phyloP scores from a whole-genome alignment of 2,113 vertebrate species.

The Forbesichthys papilliferus region DNA sequence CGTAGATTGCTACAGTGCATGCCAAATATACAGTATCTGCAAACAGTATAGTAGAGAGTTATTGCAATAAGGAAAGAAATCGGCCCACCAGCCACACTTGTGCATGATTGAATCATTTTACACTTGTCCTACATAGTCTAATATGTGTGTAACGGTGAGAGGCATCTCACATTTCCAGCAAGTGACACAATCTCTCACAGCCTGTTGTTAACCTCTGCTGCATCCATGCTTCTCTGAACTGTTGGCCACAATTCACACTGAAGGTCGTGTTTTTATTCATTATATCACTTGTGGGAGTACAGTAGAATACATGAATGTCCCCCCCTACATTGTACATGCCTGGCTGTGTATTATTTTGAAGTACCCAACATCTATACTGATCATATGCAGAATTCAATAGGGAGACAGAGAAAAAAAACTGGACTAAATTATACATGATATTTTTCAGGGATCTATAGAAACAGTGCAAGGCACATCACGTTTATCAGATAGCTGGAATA shows the following conservation, averaged over 20 bases:
- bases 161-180: slow-evolving; percentile 35
- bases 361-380: no score
- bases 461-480: not conserved
- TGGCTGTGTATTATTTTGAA: no score
- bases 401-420: not conserved
- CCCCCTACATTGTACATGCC: no score
- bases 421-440: not conserved
- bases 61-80: not conserved
- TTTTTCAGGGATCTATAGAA: slow-evolving; percentile 23
- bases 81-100: not conserved
- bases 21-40: not conserved
- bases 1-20: not conserved
- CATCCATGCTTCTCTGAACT: slow-evolving; percentile 17
- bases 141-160: slow-evolving; percentile 10
- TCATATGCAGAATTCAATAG: no score
- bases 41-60: not conserved
- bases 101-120: not conserved
- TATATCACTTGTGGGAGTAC: no score
- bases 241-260: no score
- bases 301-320: no score
- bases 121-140: not conserved
- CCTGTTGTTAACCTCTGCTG: slow-evolving; percentile 16
- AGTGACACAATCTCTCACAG: slow-evolving; percentile 36
- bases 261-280: no score
- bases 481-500: not conserved